phyloP scores from a whole-genome alignment of 2,888 invertebrate species.

The Gerosis bhagava region DNA sequence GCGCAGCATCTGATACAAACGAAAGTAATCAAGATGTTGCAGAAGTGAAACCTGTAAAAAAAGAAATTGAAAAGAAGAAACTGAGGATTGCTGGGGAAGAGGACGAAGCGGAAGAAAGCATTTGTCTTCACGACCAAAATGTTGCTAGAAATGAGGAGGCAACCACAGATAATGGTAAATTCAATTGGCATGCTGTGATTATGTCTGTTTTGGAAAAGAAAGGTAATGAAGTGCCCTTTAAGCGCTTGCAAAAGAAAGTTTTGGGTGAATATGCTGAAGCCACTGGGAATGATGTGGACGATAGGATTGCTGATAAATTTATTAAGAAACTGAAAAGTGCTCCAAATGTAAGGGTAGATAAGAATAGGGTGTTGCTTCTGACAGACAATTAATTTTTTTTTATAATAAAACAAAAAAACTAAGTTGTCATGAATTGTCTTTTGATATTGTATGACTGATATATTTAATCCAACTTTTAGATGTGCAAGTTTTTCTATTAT shows the following conservation, averaged over 20 bases:
- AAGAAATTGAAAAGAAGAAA: conserved; percentile 62
- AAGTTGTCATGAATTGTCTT: neutral
- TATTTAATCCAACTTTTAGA: conserved; percentile 12
- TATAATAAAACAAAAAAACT: too few relatives aligned
- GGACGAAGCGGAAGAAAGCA: conserved; percentile 53
- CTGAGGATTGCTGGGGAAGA: conserved; percentile 54
- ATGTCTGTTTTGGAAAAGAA: conserved; percentile 73
- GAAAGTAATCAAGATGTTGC: conserved; percentile 39
- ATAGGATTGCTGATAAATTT: conserved; percentile 87
- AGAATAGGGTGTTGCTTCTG: conserved; percentile 80
- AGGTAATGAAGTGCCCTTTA: conserved; percentile 85
- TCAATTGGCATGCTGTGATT: conserved; percentile 77
- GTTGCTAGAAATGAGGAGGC: conserved; percentile 66
- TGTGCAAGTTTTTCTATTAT: conserved; percentile 11
- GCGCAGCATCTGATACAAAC: conserved; percentile 43
- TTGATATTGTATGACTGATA: conserved; percentile 4
- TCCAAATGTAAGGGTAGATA: conserved; percentile 82
- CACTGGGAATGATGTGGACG: conserved; percentile 76
- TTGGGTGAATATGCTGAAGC: conserved; percentile 83
- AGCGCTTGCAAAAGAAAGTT: conserved; percentile 90
- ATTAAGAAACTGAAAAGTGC: conserved; percentile 87
- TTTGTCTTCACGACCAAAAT: conserved; percentile 71
- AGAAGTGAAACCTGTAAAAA: conserved; percentile 38
- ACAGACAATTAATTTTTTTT: conserved; percentile 28
- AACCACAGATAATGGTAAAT: conserved; percentile 54